phyloP scores from a whole-genome alignment of 2,113 vertebrate species.

The Lophochroa leadbeateri region DNA sequence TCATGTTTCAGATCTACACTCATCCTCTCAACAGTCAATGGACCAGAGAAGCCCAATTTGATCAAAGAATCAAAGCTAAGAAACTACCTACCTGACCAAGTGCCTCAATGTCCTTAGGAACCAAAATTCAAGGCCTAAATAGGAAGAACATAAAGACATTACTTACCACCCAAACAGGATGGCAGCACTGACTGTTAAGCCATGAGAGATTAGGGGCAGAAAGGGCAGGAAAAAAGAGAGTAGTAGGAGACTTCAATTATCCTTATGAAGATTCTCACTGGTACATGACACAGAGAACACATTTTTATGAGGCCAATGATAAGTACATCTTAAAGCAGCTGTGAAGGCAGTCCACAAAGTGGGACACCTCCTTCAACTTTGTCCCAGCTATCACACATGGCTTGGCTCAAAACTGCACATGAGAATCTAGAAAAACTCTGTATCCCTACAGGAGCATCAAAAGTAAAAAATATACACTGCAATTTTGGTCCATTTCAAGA shows the following conservation, averaged over 20 bases:
- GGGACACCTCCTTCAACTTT: not conserved
- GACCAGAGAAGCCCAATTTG: not conserved
- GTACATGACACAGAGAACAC: not conserved
- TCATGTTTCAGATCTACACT: not conserved
- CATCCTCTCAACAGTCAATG: not conserved
- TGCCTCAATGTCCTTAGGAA: not conserved
- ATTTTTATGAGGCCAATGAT: not conserved
- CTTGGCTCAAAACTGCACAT: not conserved
- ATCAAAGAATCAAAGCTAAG: not conserved
- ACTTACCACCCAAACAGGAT: not conserved
- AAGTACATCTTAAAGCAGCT: not conserved
- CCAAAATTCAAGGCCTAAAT: not conserved
- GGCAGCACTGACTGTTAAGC: not conserved
- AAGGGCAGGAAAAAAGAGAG: not conserved
- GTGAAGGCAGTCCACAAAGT: not conserved
- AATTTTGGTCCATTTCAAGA: not conserved
- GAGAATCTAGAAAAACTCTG: not conserved
- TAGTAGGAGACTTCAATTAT: not conserved
- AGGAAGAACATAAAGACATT: not conserved
- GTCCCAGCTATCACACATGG: not conserved
- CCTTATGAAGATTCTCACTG: not conserved
- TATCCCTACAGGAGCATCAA: not conserved
- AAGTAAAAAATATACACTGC: fast-evolving
- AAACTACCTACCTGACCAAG: not conserved
- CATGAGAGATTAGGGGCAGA: not conserved